Evolutionary conservation across 2,113 vertebrate genomes (phyloP).

Genomic region (Entelurus aequoreus): DNA sequence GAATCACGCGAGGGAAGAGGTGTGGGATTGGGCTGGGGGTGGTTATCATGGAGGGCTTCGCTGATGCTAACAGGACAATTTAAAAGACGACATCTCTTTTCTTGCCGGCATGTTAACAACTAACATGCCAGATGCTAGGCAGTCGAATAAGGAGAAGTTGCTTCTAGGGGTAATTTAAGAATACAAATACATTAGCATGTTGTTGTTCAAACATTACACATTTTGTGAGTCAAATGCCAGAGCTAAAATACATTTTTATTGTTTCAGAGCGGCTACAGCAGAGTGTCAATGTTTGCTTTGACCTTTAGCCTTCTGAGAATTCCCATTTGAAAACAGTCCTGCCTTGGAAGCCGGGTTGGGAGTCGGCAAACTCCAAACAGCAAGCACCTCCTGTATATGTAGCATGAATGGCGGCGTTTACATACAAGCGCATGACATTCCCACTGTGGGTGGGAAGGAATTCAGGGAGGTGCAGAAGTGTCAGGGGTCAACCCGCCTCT

Average conservation of each 20-base stretch:
- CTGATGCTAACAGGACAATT: slow-evolving; percentile 65
- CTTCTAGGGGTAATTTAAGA: background rate
- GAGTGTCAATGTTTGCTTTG: slow-evolving; percentile 50
- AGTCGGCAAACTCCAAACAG: slow-evolving; percentile 47
- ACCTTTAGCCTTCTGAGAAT: slow-evolving; percentile 54
- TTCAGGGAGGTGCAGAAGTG: slow-evolving; percentile 11
- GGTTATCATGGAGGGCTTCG: slow-evolving; percentile 47
- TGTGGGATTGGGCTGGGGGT: slow-evolving; percentile 35
- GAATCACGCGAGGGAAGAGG: slow-evolving; percentile 48
- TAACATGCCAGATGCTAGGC: slow-evolving; percentile 41
- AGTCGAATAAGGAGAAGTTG: slow-evolving; percentile 37
- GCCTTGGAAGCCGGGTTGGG: slow-evolving; percentile 29
- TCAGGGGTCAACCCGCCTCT: slow-evolving; percentile 12
- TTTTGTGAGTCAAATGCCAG: slow-evolving; percentile 12
- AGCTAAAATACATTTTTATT: slow-evolving; percentile 36
- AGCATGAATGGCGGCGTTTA: slow-evolving; percentile 30
- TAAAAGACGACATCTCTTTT: slow-evolving; percentile 58
- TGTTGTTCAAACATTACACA: slow-evolving; percentile 12
- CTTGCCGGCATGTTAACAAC: slow-evolving; percentile 49
- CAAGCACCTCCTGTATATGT: slow-evolving; percentile 32
- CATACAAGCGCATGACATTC: slow-evolving; percentile 42
- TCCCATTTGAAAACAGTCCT: slow-evolving; percentile 51
- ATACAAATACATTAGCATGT: background rate
- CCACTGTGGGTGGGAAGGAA: slow-evolving; percentile 20
- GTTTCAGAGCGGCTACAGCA: slow-evolving; percentile 13